Conservation (phyloP, 2,797 vertebrate genomes). For the Phalloptychus januarius region DNA sequence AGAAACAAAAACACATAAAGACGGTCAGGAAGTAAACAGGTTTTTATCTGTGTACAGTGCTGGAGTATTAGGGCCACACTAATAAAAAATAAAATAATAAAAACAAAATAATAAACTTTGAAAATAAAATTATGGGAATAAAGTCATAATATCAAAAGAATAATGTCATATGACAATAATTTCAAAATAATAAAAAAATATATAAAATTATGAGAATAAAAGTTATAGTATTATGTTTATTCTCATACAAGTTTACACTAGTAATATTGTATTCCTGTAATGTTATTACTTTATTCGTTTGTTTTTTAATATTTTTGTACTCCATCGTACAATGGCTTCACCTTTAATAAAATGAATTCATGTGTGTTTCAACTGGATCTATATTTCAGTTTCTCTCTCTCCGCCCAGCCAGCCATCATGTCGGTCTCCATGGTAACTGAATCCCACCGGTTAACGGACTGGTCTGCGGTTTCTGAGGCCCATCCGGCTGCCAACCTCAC, state of each 20-base stretch:
- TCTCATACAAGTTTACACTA: too few species aligned
- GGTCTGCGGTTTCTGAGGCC: conserved; percentile 31
- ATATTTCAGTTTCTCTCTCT: background rate
- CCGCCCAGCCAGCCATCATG: conserved; percentile 52
- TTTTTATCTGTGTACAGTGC: background rate
- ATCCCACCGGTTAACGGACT: conserved; percentile 42
- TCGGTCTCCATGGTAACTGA: conserved; percentile 66
- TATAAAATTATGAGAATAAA: too few species aligned
- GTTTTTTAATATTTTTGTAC: too few species aligned
- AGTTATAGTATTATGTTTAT: too few species aligned
- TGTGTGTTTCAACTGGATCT: background rate
- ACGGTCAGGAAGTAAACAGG: background rate
- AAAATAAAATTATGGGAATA: too few species aligned
- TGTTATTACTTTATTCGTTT: too few species aligned
- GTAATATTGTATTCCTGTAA: too few species aligned
- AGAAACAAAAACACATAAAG: background rate
- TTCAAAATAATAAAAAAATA: too few species aligned
- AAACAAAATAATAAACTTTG: background rate
- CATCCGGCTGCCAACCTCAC: conserved; percentile 52
- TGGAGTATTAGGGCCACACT: background rate
- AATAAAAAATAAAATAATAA: background rate
- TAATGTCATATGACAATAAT: too few species aligned
- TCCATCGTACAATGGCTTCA: too few species aligned
- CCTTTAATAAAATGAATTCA: background rate
- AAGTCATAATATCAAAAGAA: too few species aligned